Evolutionary conservation across 2,113 vertebrate genomes (phyloP), one percentile per base, ranked within the genome.

Genomic region (Archocentrus centrarchus): DNA sequence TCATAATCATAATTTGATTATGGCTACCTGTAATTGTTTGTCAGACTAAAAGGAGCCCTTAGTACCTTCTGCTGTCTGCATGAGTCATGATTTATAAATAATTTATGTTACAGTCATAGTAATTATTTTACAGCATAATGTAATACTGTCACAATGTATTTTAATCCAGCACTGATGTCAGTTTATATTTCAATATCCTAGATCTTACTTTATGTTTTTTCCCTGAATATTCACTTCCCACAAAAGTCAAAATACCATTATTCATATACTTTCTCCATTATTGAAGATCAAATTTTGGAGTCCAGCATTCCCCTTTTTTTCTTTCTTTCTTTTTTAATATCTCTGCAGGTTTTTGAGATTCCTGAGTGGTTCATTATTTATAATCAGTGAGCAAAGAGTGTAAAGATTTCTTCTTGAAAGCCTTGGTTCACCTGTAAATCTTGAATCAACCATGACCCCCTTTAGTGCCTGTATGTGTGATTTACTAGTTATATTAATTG

Each of bases 401-500:
- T 22, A 47, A 70, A 70, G 50, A 20, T 13, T 30, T 70, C 44
- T 70, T 70, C 0, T 70, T 32, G 41, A 32, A 70, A 53, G 24
- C 24, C 66, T 70, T 32, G 24, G 44, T 22, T 70, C 44, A 53
- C 68, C 77, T 80, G 59, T 85, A 89, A 87, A 78, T 81, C 53
- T 59, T 37, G 62, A 35, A 8, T 57, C 73, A 24, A 76, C 35
- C 22, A 61, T 11, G 32, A 18, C n/a, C 44, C 32, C 53, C 41
- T 75, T 86, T 44, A 62, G 59, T 50, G 47, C 41, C 37, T 35
- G n/a, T 37, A 30, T 14, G n/a, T 39, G 59, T 88, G 79, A 83
- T 78, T 88, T 81, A 75, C 39, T 75, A 80, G 20, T 81, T 60
- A 70, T 47, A 77, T 88, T 75, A 83, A 86, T 83, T 83, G 20